Evolutionary conservation across 1,140 invertebrate species (phyloP).

Genomic region (Caenorhabditis inopinata): DNA sequence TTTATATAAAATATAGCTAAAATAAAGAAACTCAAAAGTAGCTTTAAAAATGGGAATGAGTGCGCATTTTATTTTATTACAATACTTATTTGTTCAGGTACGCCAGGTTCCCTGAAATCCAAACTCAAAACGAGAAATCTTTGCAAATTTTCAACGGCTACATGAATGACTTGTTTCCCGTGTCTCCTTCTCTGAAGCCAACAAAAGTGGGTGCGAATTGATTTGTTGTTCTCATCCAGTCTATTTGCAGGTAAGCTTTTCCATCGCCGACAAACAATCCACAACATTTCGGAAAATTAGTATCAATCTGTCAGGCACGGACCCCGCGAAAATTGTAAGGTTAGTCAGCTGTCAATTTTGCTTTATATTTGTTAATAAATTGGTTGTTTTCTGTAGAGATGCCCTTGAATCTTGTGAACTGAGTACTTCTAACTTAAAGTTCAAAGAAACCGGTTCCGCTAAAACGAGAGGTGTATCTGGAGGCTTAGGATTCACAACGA

Average conservation of each 20-base stretch:
- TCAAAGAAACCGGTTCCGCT: neutral
- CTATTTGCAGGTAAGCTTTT: slow-evolving; percentile 36
- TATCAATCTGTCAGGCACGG: slow-evolving; percentile 42
- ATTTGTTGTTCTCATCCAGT: neutral
- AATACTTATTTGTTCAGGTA: slow-evolving; percentile 23
- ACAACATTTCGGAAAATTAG: slow-evolving; percentile 36
- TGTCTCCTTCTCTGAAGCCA: slow-evolving; percentile 21
- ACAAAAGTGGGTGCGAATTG: slow-evolving; percentile 15
- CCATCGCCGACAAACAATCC: slow-evolving; percentile 40
- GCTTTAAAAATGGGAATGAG: no score
- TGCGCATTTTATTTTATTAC: no score
- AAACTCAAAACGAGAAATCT: slow-evolving; percentile 44
- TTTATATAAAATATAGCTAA: neutral
- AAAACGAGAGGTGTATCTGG: neutral
- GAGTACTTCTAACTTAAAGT: neutral
- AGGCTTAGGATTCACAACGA: neutral
- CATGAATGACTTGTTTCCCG: slow-evolving; percentile 44
- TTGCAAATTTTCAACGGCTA: slow-evolving; percentile 48
- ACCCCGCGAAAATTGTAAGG: slow-evolving; percentile 45
- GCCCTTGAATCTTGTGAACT: slow-evolving; percentile 46
- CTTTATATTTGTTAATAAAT: no score
- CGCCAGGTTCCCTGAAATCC: slow-evolving; percentile 27
- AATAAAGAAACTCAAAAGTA: no score
- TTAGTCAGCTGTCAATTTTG: neutral
- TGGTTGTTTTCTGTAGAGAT: slow-evolving; percentile 32